Evolutionary conservation across 2,888 invertebrate genomes (phyloP), one percentile per base, ranked within the genome.

Genomic region (Chymomyza procnemis): DNA sequence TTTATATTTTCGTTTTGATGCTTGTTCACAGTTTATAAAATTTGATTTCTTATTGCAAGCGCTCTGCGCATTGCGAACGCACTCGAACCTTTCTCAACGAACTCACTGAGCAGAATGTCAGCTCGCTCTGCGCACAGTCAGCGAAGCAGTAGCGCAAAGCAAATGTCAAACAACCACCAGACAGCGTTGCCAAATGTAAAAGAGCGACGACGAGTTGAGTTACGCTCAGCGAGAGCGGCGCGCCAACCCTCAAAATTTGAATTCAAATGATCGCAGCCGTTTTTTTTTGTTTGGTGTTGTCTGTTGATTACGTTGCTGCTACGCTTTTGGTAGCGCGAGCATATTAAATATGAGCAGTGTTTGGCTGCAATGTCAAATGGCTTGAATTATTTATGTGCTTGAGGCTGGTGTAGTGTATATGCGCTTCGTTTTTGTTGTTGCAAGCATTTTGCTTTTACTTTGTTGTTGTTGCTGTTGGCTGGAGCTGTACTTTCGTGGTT

Each of bases 401-500:
- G 1, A 12, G 2, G 0, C 34, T 2, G 34, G 34, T 3, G 1
- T 12, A 83, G 80, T 57, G 55, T 59, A 83, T 75, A 4, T 6
- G 9, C 16, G 50, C 30, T 67, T 84, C 80, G 82, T 46, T 55
- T n/a, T 57, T 67, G 26, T 8, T 14, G 41, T 21, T 26, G 2
- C 9, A 8, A 0, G 26, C 26, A 26, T 18, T 64, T 21, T 67
- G 57, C 67, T 57, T 50, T 47, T 6, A n/a, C 1, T 46, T 79
- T 84, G 73, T 73, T 79, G 76, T 66, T 70, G 66, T 59, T n/a
- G n/a, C n/a, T n/a, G n/a, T 56, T 62, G 67, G 26, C 71, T 80
- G 85, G 82, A 82, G 81, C 81, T 82, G 81, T 81, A 81, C 81
- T 82, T 81, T 81, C 76, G 61, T 66, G 80, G 73, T 76, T 81